Evolutionary conservation across 2,888 invertebrate genomes (phyloP).

Genomic region (Adineta ricciae): DNA sequence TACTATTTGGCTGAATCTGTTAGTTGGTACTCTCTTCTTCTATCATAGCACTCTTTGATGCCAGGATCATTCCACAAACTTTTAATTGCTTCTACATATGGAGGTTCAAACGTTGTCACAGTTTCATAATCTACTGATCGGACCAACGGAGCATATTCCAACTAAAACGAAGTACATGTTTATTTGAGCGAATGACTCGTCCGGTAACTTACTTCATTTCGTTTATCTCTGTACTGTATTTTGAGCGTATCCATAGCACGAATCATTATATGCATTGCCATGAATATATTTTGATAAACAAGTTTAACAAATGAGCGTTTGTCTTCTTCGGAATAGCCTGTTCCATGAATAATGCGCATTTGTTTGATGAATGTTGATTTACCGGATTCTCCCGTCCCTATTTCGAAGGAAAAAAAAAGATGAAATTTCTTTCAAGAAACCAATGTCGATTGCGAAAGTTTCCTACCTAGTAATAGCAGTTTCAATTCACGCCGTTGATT

Average conservation of each 20-base stretch:
- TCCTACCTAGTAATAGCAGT: constrained; percentile 66
- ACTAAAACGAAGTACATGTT: constrained; percentile 40
- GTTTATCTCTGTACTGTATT: constrained; percentile 83
- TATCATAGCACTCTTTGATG: constrained; percentile 96
- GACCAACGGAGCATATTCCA: constrained; percentile 91
- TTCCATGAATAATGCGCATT: constrained; percentile 99
- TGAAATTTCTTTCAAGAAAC: too few relatives aligned
- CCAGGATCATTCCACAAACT: constrained; percentile 89
- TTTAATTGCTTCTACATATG: constrained; percentile 92
- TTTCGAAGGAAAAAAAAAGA: background rate
- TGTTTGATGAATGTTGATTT: constrained; percentile 99
- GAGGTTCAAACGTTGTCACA: constrained; percentile 92
- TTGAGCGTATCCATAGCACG: constrained; percentile 96
- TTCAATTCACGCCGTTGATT: constrained; percentile 93
- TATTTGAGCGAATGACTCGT: too few relatives aligned
- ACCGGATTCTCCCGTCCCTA: constrained; percentile 92
- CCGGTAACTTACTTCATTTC: constrained; percentile 76
- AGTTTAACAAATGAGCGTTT: constrained; percentile 94
- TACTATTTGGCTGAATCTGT: constrained; percentile 99
- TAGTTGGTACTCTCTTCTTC: constrained; percentile 96
- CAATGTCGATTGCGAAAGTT: too few relatives aligned
- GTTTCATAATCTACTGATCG: constrained; percentile 95
- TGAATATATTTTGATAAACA: constrained; percentile 99
- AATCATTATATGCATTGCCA: constrained; percentile 99
- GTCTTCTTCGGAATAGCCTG: constrained; percentile 97